These are phyloP conservation scores for Morelia viridis DNA, from an alignment of 2,797 vertebrate genomes.

Conservation along the genomic window DNA sequence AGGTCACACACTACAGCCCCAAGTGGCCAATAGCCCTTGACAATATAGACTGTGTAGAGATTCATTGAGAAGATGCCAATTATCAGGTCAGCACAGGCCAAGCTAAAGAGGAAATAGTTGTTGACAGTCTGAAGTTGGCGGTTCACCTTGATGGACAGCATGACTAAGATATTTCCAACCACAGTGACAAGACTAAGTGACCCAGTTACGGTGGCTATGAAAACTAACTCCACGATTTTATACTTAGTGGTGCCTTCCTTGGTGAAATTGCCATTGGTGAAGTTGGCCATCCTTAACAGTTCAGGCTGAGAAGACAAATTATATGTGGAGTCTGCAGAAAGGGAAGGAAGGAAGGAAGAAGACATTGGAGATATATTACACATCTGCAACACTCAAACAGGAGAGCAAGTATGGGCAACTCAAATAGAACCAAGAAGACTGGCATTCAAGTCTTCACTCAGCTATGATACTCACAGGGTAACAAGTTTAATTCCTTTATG, in stretches of 20 bases:
- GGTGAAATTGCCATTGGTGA: constrained; percentile 78
- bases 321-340: constrained; percentile 62
- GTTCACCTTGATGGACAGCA: constrained; percentile 99
- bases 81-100: constrained; percentile 95
- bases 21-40: constrained; percentile 96
- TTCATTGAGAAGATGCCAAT: constrained; percentile 99
- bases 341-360: background rate
- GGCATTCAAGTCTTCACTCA: background rate
- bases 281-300: constrained; percentile 74
- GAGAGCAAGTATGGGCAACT: background rate
- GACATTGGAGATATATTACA: constrained; percentile 15
- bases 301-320: constrained; percentile 70
- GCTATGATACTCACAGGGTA: background rate
- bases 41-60: constrained; percentile 93
- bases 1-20: constrained; percentile 95
- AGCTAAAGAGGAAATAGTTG: constrained; percentile 97
- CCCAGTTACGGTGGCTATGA: constrained; percentile 92
- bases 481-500: background rate
- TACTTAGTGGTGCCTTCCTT: constrained; percentile 79
- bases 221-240: constrained; percentile 94
- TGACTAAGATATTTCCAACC: constrained; percentile 96
- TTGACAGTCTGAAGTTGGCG: constrained; percentile 97
- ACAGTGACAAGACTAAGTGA: constrained; percentile 96
- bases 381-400: background rate
- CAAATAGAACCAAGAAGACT: background rate